Evolutionary conservation across 2,113 vertebrate genomes (phyloP).

Genomic region (Raja brachyura): DNA sequence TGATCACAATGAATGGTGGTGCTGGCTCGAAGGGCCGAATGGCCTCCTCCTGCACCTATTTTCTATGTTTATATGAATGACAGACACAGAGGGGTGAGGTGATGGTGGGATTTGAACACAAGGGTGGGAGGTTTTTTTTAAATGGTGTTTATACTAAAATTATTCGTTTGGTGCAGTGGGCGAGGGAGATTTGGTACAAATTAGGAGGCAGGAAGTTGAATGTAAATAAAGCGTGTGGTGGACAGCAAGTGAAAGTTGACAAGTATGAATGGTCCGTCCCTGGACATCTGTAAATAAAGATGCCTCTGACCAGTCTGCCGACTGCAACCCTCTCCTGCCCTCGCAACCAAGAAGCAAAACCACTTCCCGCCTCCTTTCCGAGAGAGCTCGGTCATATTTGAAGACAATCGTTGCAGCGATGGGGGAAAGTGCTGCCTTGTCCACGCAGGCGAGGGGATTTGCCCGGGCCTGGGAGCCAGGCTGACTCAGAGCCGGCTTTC

Average conservation of each 20-base stretch:
- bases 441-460: not conserved
- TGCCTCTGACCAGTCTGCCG: not conserved
- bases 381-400: not conserved
- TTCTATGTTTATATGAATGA: too few relatives aligned
- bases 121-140: not conserved
- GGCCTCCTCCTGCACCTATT: too few relatives aligned
- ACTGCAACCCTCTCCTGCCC: not conserved
- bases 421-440: not conserved
- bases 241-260: not conserved
- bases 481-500: not conserved
- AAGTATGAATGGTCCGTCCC: not conserved
- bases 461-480: too few relatives aligned
- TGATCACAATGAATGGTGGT: too few relatives aligned
- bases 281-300: not conserved
- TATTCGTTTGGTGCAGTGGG: not conserved
- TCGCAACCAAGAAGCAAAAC: not conserved
- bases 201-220: not conserved
- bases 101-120: not conserved
- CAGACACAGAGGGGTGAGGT: not conserved
- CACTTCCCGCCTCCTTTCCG: not conserved
- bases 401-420: not conserved
- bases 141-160: not conserved
- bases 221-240: not conserved
- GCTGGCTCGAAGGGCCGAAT: too few relatives aligned
- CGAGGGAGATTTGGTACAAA: not conserved